Percentiles rank a stretch among this genome's conserved stretches.
Evolutionary conservation across 1,140 invertebrate species (phyloP).

Genomic region (Solen grandis): DNA sequence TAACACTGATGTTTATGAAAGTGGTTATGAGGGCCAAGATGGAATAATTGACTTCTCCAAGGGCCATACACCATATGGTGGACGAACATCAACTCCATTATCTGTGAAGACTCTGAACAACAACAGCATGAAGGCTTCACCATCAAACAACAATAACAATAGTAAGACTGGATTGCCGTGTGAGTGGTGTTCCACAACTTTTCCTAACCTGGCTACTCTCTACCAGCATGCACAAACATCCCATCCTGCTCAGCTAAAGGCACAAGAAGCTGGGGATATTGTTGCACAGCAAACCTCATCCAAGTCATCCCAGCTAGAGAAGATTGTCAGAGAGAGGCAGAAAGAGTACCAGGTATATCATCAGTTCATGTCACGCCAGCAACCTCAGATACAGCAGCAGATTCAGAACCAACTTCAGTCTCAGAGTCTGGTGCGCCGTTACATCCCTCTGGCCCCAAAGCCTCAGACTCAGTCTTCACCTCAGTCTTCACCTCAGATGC

Average conservation of each 20-base stretch:
- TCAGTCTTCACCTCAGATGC: background rate
- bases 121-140: background rate
- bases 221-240: constrained; percentile 71
- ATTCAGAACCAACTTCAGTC: constrained; percentile 45
- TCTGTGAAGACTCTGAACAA: background rate
- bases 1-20: constrained; percentile 45
- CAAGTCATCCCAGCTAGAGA: constrained; percentile 40
- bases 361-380: constrained; percentile 46
- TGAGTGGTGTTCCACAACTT: constrained; percentile 76
- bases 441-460: constrained; percentile 43
- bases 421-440: constrained; percentile 23
- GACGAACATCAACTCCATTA: constrained; percentile 1
- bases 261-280: constrained; percentile 68
- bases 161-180: constrained; percentile 55
- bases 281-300: constrained; percentile 26
- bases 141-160: constrained; percentile 47
- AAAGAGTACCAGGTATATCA: constrained; percentile 52
- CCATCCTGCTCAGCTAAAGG: constrained; percentile 70
- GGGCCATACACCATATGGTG: too few relatives aligned
- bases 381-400: constrained; percentile 50
- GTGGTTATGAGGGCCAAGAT: constrained; percentile 26
- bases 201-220: constrained; percentile 68
- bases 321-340: constrained; percentile 54
- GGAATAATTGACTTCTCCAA: constrained; percentile 55
- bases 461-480: background rate